Percentiles rank a stretch among this genome's conserved stretches.
Evolutionary conservation across 2,888 invertebrate species (phyloP).

Genomic region (Drosophila pseudotalamancana): DNA sequence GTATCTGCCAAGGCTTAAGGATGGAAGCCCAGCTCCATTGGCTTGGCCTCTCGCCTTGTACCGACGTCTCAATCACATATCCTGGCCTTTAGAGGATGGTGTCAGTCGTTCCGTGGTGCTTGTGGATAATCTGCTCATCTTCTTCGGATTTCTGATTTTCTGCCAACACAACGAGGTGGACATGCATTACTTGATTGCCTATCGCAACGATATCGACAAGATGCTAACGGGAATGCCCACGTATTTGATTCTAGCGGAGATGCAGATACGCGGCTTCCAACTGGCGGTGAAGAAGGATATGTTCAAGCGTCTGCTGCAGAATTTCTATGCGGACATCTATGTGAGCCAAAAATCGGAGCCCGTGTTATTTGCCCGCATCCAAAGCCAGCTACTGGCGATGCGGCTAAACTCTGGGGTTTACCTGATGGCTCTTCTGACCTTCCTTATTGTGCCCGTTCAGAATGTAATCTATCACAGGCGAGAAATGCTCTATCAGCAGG

Average conservation of each 20-base stretch:
- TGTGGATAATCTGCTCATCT: conserved; percentile 47
- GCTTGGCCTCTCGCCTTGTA: conserved; percentile 63
- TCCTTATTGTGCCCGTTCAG: conserved; percentile 53
- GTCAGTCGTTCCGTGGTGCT: conserved; percentile 20
- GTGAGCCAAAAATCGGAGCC: conserved; percentile 51
- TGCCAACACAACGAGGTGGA: conserved; percentile 67
- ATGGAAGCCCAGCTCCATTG: conserved; percentile 56
- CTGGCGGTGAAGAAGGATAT: conserved; percentile 54
- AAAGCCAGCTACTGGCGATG: conserved; percentile 59
- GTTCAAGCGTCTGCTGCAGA: conserved; percentile 64
- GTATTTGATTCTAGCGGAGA: conserved; percentile 64
- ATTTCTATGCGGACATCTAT: conserved; percentile 72
- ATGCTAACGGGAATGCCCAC: conserved; percentile 74
- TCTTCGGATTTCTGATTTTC: conserved; percentile 56
- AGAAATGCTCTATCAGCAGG: conserved; percentile 71
- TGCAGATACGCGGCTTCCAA: conserved; percentile 67
- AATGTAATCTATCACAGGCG: conserved; percentile 56
- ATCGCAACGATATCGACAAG: conserved; percentile 62
- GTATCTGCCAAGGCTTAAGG: conserved; percentile 63
- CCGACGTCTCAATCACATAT: conserved; percentile 59
- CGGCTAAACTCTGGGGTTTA: conserved; percentile 65
- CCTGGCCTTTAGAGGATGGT: conserved; percentile 74
- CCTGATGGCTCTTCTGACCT: conserved; percentile 61
- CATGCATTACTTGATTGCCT: conserved; percentile 57
- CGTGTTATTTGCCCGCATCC: conserved; percentile 49